Evolutionary conservation across 2,888 invertebrate species (phyloP).

Genomic region (Drosophila gaucha): DNA sequence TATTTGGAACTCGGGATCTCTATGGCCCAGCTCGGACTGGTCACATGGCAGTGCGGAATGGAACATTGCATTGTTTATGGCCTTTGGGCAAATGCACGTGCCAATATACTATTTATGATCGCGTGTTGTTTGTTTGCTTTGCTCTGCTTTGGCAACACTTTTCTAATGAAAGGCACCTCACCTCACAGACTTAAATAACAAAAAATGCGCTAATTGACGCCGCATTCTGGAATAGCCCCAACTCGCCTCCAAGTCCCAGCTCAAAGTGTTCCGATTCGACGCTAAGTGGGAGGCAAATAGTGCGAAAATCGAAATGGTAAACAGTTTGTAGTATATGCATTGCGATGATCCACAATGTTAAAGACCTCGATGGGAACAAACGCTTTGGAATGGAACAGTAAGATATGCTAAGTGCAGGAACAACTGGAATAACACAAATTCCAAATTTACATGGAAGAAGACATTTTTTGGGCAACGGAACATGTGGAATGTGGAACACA

Average conservation of each 20-base stretch:
- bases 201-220: conserved; percentile 47
- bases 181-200: not conserved
- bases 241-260: not conserved
- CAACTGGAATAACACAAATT: too few species aligned
- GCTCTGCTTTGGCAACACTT: conserved; percentile 21
- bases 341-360: conserved; percentile 4
- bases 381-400: not conserved
- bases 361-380: not conserved
- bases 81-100: conserved; percentile 51
- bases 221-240: conserved; percentile 21
- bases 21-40: not conserved
- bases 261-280: conserved; percentile 10
- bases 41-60: conserved; percentile 21
- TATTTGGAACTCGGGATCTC: conserved; percentile 37
- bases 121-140: conserved; percentile 54
- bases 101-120: conserved; percentile 49
- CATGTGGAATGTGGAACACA: not conserved
- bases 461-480: not conserved
- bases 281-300: conserved; percentile 31
- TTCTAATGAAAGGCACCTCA: conserved; percentile 27
- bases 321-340: conserved; percentile 6
- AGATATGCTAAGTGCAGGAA: not conserved
- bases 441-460: too few species aligned
- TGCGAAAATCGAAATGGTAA: conserved; percentile 14
- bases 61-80: conserved; percentile 2